Evolutionary conservation across 2,797 vertebrate genomes (phyloP), one percentile per base, ranked within the genome.

Genomic region (Podargus strigoides): DNA sequence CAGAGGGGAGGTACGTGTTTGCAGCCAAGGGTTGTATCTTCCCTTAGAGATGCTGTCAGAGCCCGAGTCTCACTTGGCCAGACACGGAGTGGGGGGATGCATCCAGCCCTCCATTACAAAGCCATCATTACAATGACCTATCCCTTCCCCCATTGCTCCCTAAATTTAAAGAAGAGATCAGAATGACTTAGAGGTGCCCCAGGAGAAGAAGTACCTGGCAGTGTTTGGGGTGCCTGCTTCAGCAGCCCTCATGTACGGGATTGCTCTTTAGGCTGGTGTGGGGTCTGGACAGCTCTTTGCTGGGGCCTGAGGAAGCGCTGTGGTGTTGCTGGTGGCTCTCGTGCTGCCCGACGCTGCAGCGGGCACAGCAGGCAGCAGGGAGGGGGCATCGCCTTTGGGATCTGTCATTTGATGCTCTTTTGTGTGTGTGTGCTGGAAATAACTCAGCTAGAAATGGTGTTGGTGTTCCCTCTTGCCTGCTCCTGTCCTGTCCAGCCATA

Each of bases 261-360:
- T 37, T 44, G 20, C 7, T 66, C 18, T 73, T 44, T 14, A 14
- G 73, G 44, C 18, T 32, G 2, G 2, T 8, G 46, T 27, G 23
- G 3, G 3, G 44, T 14, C 27, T n/a, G 1, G 0, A 2, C 1
- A 12, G 36, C 50, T 15, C 56, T 49, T 34, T 63, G 23, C 62
- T 70, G 72, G 49, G 62, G 26, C 53, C 79, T 8, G 4, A 56
- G 66, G 83, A 46, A 80, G 36, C 3, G 3, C 47, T 0, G 1
- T 12, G 62, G 53, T 30, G 42, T 55, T 0, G 0, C 32, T 0
- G 18, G 13, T 34, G 49, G 52, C 12, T 56, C 37, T 56, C 59
- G 0, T 0, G 2, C 49, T 74, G 74, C 69, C 64, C 21, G 3
- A 10, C 0, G 0, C 66, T 74, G 80, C 66, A 1, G 39, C 1